Conservation (phyloP, 2,113 vertebrate genomes). For the Platycercus adscitus region DNA sequence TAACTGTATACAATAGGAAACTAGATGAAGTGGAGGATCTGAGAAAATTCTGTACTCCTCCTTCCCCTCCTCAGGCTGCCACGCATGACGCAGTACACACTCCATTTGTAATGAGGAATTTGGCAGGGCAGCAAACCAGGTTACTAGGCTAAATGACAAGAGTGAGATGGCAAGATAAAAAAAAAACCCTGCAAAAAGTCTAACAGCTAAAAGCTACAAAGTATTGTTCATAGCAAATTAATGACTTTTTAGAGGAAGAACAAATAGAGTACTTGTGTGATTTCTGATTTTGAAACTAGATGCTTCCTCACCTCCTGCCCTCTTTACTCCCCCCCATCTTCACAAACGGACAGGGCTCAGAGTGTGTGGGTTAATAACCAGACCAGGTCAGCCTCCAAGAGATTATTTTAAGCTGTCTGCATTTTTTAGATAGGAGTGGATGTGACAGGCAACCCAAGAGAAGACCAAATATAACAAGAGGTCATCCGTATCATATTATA, state of each 20-base stretch:
- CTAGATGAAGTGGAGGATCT: neutral
- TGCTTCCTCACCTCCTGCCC: neutral
- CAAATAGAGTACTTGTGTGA: neutral
- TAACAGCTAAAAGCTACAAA: neutral
- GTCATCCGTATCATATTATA: neutral
- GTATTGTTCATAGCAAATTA: neutral
- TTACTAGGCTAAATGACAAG: neutral
- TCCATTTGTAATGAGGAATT: neutral
- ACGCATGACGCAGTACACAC: neutral
- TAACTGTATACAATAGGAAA: neutral
- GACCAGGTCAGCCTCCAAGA: constrained; percentile 32
- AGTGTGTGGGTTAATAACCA: constrained; percentile 18
- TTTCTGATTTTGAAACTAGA: constrained; percentile 1
- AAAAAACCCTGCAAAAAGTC: neutral
- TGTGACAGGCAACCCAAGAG: constrained; percentile 4
- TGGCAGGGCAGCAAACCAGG: neutral
- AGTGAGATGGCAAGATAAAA: neutral
- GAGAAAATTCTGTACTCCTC: neutral
- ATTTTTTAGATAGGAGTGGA: constrained; percentile 49
- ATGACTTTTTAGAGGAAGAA: neutral
- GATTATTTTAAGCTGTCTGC: constrained; percentile 58
- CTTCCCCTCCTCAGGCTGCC: neutral
- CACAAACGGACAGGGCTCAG: neutral
- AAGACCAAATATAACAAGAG: constrained; percentile 6
- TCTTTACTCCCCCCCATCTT: neutral